Percentiles rank a stretch among this genome's conserved stretches.
These are phyloP conservation scores for Notodonta ziczac DNA, from an alignment of 2,888 invertebrate genomes.

Conservation along the genomic window DNA sequence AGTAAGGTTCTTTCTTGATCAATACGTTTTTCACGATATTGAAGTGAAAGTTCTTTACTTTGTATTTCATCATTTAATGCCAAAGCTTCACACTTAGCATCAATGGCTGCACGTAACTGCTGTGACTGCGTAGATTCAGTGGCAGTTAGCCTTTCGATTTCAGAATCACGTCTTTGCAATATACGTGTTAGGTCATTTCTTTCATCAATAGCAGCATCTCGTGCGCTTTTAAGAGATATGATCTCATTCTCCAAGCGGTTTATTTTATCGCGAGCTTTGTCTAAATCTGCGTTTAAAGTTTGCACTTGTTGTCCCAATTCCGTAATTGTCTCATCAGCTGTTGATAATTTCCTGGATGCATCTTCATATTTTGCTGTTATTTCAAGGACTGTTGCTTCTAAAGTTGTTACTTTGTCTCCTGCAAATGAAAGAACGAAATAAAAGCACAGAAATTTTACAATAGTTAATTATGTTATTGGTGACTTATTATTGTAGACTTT, in stretches of 20 bases:
- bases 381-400: slow-evolving; percentile 83
- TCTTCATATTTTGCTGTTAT: slow-evolving; percentile 86
- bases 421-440: slow-evolving; percentile 38
- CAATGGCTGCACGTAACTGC: slow-evolving; percentile 90
- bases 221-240: slow-evolving; percentile 87
- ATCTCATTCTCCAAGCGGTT: slow-evolving; percentile 87
- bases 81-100: slow-evolving; percentile 93
- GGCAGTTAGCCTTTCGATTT: slow-evolving; percentile 89
- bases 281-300: slow-evolving; percentile 85
- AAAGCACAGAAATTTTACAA: not conserved
- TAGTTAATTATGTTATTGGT: too few relatives aligned
- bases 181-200: slow-evolving; percentile 89
- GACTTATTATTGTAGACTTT: too few relatives aligned
- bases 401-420: slow-evolving; percentile 84
- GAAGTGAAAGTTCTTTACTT: slow-evolving; percentile 90
- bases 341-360: slow-evolving; percentile 85
- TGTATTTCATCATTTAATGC: slow-evolving; percentile 92
- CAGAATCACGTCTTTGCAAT: slow-evolving; percentile 88
- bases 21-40: slow-evolving; percentile 92
- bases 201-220: slow-evolving; percentile 89
- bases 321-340: slow-evolving; percentile 85
- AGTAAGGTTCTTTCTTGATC: slow-evolving; percentile 92
- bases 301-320: slow-evolving; percentile 88
- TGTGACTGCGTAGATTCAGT: slow-evolving; percentile 88
- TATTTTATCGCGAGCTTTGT: slow-evolving; percentile 86